Evolutionary conservation across 1,140 invertebrate species (phyloP).

Genomic region (Spodoptera litura): DNA sequence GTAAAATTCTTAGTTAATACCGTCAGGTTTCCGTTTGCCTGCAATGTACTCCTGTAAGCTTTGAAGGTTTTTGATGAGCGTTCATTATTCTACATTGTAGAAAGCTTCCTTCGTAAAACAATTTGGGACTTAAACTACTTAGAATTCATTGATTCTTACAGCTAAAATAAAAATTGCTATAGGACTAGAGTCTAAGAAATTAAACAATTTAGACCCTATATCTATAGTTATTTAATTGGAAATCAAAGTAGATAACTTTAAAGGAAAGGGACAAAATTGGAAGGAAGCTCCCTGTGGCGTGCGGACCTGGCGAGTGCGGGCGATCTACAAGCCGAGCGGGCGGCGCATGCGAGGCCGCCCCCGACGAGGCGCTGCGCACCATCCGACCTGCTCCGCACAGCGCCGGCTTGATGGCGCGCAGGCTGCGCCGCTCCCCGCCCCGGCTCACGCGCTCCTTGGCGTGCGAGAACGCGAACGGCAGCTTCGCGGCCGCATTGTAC

Average conservation of each 20-base stretch:
- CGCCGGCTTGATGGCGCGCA: conserved; percentile 59
- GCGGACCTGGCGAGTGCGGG: conserved; percentile 73
- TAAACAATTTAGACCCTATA: conserved; percentile 13
- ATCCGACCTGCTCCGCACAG: conserved; percentile 71
- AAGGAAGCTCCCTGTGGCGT: conserved; percentile 66
- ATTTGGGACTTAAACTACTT: conserved; percentile 34
- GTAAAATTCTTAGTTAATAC: conserved; percentile 50
- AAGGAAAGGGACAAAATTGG: conserved; percentile 1
- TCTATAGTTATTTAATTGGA: background rate
- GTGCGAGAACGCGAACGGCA: conserved; percentile 84
- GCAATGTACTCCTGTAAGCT: conserved; percentile 36
- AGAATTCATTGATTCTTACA: conserved; percentile 1
- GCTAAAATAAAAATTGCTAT: conserved; percentile 11
- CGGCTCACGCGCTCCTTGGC: conserved; percentile 55
- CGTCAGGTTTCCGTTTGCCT: conserved; percentile 41
- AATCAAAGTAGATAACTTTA: background rate
- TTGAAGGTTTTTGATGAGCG: conserved; percentile 37
- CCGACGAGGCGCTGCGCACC: conserved; percentile 80
- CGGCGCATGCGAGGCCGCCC: conserved; percentile 71
- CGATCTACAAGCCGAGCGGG: conserved; percentile 65
- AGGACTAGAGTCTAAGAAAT: conserved; percentile 20
- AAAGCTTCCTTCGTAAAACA: conserved; percentile 46
- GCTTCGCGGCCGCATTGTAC: conserved; percentile 83
- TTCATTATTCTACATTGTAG: conserved; percentile 46
- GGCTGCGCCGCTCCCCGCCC: conserved; percentile 58